Conservation (phyloP, 92 coral and sea anemone genomes). For the Montipora capitata region DNA sequence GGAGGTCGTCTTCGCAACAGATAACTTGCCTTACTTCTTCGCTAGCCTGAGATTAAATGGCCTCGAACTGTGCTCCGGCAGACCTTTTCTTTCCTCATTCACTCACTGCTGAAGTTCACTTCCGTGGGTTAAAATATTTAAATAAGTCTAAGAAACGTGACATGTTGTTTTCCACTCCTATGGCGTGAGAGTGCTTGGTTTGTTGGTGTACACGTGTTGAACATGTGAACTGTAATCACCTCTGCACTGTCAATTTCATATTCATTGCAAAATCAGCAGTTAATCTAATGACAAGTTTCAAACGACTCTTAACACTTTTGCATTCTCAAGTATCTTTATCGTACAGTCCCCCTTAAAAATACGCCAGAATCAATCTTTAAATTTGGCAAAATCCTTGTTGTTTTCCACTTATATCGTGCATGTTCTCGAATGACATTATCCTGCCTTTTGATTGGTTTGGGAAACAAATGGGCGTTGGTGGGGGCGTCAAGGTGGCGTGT, state of each 20-base stretch:
- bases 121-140: background rate
- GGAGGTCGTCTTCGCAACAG: background rate
- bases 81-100: background rate
- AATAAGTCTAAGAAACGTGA: constrained; percentile 5
- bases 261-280: background rate
- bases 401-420: background rate
- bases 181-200: constrained; percentile 35
- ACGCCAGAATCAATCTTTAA: background rate
- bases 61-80: background rate
- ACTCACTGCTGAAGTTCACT: background rate
- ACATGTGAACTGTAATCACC: constrained; percentile 63
- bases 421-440: background rate
- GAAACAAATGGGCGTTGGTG: constrained; percentile 10
- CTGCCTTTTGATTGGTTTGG: constrained; percentile 32
- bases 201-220: constrained; percentile 77
- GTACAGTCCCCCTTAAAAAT: background rate
- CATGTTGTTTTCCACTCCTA: constrained; percentile 15
- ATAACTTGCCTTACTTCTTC: background rate
- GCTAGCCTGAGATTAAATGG: background rate
- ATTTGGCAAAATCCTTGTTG: background rate
- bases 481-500: constrained; percentile 57
- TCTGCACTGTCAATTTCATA: background rate
- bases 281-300: background rate
- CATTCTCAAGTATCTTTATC: background rate
- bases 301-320: background rate